Evolutionary conservation across 35 echinoderm and acorn worm species (phyloP).

Genomic region (Eucidaris tribuloides): DNA sequence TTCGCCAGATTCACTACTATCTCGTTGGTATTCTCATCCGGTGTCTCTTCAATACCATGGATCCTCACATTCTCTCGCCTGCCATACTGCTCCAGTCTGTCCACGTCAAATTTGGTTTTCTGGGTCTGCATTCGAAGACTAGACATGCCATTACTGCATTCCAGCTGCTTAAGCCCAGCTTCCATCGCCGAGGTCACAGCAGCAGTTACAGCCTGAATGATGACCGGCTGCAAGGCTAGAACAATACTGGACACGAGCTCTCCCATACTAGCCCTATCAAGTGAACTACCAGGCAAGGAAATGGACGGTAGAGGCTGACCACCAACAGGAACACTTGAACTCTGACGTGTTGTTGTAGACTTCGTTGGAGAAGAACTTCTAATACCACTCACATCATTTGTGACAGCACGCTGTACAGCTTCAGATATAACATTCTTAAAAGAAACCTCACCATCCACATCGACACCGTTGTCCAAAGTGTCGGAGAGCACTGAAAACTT

Average conservation of each 20-base stretch:
- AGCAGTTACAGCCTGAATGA: neutral
- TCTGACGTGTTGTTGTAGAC: neutral
- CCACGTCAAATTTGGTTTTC: neutral
- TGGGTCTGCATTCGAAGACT: neutral
- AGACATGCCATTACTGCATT: neutral
- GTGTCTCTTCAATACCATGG: neutral
- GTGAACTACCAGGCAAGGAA: no score
- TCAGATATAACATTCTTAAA: neutral
- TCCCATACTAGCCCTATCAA: neutral
- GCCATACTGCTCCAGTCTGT: neutral
- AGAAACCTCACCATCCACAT: neutral
- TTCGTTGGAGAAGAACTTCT: neutral
- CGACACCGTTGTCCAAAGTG: no score
- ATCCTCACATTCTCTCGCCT: constrained; percentile 4
- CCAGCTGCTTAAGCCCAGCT: neutral
- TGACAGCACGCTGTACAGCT: neutral
- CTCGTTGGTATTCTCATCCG: neutral
- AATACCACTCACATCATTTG: neutral
- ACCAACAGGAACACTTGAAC: neutral
- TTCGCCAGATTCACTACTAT: neutral
- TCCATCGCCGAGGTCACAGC: neutral
- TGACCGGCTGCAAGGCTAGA: neutral
- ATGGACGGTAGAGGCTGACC: no score
- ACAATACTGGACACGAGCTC: neutral
- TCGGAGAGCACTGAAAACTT: neutral